These are phyloP conservation scores for Protomyctophum bolini DNA, from an alignment of 2,113 vertebrate genomes.

Conservation along the genomic window DNA sequence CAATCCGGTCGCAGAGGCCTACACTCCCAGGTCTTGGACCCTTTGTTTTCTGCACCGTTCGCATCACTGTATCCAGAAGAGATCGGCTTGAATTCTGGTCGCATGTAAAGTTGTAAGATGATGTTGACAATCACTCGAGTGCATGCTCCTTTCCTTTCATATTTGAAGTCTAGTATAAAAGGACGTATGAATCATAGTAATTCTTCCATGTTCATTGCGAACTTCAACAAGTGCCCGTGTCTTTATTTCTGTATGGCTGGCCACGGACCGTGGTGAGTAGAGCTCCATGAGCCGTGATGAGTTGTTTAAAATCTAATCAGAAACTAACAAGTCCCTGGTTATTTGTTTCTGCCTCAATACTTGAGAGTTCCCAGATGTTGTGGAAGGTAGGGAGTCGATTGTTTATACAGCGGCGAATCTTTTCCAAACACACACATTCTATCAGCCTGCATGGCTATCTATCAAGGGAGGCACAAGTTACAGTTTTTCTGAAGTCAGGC, in stretches of 20 bases:
- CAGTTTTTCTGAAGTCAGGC: slow-evolving; percentile 82
- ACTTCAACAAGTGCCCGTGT: slow-evolving; percentile 2
- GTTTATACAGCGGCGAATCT: slow-evolving; percentile 84
- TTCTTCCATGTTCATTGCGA: slow-evolving; percentile 35
- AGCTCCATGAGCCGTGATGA: slow-evolving; percentile 76
- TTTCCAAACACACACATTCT: slow-evolving; percentile 81
- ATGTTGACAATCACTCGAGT: slow-evolving; percentile 2
- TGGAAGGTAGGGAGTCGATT: slow-evolving; percentile 83
- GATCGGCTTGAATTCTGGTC: slow-evolving; percentile 24
- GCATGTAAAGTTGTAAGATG: slow-evolving; percentile 9
- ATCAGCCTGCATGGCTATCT: slow-evolving; percentile 79
- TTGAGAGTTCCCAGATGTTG: slow-evolving; percentile 85
- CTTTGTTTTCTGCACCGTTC: slow-evolving; percentile 36
- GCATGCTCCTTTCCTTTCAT: neutral
- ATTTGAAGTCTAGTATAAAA: slow-evolving; percentile 6
- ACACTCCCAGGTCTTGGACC: slow-evolving; percentile 10
- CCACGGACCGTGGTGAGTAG: slow-evolving; percentile 48
- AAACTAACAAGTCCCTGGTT: slow-evolving; percentile 82
- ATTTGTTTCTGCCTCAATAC: slow-evolving; percentile 81
- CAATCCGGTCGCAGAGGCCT: slow-evolving; percentile 20
- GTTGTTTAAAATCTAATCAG: slow-evolving; percentile 84
- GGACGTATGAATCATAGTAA: slow-evolving; percentile 29
- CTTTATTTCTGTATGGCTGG: slow-evolving; percentile 51
- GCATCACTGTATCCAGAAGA: slow-evolving; percentile 42
- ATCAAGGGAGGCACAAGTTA: slow-evolving; percentile 83